phyloP scores from a whole-genome alignment of 2,888 invertebrate genomes.

The Trissonchulus latispiculum region DNA sequence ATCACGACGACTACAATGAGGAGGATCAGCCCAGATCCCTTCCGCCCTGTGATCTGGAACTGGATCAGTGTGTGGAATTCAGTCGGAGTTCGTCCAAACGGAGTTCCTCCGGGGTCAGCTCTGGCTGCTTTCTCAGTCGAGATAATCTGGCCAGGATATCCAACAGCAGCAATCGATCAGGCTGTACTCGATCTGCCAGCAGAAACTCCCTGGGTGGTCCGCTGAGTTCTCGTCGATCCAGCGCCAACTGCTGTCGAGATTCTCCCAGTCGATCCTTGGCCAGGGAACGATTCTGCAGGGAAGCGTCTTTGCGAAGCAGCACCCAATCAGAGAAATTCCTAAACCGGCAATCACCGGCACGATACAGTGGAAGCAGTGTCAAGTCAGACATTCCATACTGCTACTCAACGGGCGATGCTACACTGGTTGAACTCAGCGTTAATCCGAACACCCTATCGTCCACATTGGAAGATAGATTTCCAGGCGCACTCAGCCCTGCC shows the following conservation, averaged over 20 bases:
- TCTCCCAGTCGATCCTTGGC: not conserved
- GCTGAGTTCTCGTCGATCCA: not conserved
- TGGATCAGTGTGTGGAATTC: not conserved
- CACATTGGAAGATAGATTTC: too few species aligned
- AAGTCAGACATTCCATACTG: not conserved
- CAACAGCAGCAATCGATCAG: not conserved
- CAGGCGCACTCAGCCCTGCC: too few species aligned
- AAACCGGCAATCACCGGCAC: not conserved
- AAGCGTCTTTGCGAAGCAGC: not conserved
- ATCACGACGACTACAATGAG: not conserved
- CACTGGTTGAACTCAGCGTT: too few species aligned
- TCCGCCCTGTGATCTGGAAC: not conserved
- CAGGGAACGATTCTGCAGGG: not conserved
- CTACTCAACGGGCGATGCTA: not conserved
- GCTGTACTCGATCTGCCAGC: not conserved
- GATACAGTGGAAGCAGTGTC: not conserved
- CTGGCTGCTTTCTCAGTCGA: conserved; percentile 2
- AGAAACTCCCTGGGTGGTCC: too few species aligned
- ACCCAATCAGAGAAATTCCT: not conserved
- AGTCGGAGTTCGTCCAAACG: conserved; percentile 16
- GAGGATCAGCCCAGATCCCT: not conserved
- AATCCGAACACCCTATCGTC: too few species aligned
- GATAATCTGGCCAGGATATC: conserved; percentile 7
- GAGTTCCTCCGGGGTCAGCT: conserved; percentile 10
- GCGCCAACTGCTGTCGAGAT: conserved; percentile 13